These are phyloP conservation scores for Ciconia maguari DNA, from an alignment of 2,113 vertebrate species.

Conservation along the genomic window DNA sequence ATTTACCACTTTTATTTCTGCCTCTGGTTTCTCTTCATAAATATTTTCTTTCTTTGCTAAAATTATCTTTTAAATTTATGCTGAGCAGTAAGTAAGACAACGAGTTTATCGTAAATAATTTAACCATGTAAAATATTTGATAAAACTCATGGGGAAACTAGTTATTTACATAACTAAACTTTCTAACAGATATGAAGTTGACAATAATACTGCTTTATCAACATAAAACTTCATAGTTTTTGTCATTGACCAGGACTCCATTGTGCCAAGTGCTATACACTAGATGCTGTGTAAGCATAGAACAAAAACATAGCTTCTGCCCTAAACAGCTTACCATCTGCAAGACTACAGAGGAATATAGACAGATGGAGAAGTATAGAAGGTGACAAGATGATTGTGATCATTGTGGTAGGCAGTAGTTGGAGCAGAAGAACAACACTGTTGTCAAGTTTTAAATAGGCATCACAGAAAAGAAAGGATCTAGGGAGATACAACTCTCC, in stretches of 20 bases:
- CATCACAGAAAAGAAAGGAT: background rate
- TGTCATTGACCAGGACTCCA: background rate
- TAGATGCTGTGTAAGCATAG: background rate
- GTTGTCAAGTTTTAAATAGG: background rate
- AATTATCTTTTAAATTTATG: slow-evolving; percentile 46
- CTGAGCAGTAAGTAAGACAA: slow-evolving; percentile 31
- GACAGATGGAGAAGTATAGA: slow-evolving; percentile 24
- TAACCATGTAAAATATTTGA: slow-evolving; percentile 17
- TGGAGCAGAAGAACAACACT: background rate
- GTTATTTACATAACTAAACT: slow-evolving; percentile 34
- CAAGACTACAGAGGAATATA: background rate
- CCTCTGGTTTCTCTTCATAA: slow-evolving; percentile 22
- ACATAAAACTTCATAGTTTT: slow-evolving; percentile 8
- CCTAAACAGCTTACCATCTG: slow-evolving; percentile 20
- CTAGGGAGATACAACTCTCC: background rate
- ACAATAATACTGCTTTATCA: slow-evolving; percentile 31
- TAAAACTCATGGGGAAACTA: slow-evolving; percentile 6
- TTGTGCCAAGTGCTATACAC: background rate
- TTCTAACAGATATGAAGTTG: background rate
- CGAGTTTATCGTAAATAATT: background rate
- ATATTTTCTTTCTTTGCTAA: slow-evolving; percentile 39
- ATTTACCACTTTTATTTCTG: slow-evolving; percentile 26
- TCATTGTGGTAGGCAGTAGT: background rate
- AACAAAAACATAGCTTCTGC: background rate
- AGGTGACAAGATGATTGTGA: slow-evolving; percentile 23